Evolutionary conservation across 1,140 invertebrate species (phyloP).

Genomic region (Samia ricini): DNA sequence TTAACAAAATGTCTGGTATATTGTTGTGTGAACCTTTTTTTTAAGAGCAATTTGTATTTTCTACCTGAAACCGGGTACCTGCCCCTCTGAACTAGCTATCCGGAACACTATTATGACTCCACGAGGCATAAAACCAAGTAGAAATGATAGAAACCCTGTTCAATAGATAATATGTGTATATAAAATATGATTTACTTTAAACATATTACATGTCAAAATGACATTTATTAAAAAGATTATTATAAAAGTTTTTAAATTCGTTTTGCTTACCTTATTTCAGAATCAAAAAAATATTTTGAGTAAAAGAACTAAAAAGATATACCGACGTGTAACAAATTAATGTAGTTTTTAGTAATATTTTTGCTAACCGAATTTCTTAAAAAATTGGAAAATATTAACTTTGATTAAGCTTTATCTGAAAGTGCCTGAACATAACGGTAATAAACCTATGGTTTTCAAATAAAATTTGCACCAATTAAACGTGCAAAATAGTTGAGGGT

Average conservation of each 20-base stretch:
- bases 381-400: too few species aligned
- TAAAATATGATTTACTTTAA: constrained; percentile 34
- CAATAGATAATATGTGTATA: constrained; percentile 30
- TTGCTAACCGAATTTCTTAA: too few species aligned
- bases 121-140: constrained; percentile 47
- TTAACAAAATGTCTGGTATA: constrained; percentile 18
- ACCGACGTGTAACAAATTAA: too few species aligned
- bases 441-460: background rate
- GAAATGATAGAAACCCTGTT: constrained; percentile 37
- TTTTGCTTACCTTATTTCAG: too few species aligned
- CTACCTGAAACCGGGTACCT: constrained; percentile 57
- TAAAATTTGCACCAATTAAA: background rate
- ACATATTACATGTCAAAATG: too few species aligned
- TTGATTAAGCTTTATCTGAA: too few species aligned
- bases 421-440: constrained; percentile 15
- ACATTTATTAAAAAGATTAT: too few species aligned
- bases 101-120: constrained; percentile 55
- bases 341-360: too few species aligned
- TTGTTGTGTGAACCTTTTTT: constrained; percentile 29
- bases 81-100: constrained; percentile 47
- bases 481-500: background rate
- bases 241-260: too few species aligned
- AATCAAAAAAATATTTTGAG: too few species aligned
- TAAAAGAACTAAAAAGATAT: too few species aligned
- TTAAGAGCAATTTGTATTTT: constrained; percentile 31